phyloP scores from a whole-genome alignment of 1,140 invertebrate genomes.

The Lutraria rhynchaena region DNA sequence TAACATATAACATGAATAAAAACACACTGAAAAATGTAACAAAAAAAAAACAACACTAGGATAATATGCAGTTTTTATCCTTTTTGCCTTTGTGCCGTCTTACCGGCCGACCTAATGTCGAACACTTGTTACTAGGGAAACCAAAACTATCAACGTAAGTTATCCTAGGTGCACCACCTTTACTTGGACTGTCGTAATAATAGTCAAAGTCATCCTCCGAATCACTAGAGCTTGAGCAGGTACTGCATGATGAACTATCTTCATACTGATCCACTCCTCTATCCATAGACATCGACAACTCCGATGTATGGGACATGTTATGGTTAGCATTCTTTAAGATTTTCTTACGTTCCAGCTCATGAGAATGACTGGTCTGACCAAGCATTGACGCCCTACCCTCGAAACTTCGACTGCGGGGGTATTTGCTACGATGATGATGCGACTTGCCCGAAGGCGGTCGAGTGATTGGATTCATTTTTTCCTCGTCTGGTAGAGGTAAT shows the following conservation, averaged over 20 bases:
- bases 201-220: conserved; percentile 77
- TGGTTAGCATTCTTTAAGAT: conserved; percentile 48
- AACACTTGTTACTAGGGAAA: conserved; percentile 60
- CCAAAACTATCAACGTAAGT: conserved; percentile 80
- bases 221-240: conserved; percentile 78
- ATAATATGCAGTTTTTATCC: conserved; percentile 70
- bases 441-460: conserved; percentile 64
- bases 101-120: conserved; percentile 58
- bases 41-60: conserved; percentile 56
- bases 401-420: conserved; percentile 77
- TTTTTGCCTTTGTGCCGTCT: conserved; percentile 70
- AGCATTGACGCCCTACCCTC: conserved; percentile 71
- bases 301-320: conserved; percentile 32
- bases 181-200: conserved; percentile 67
- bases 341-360: conserved; percentile 42
- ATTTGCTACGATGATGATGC: conserved; percentile 60
- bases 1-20: conserved; percentile 21
- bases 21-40: not conserved
- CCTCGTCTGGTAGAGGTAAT: conserved; percentile 71
- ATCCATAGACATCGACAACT: conserved; percentile 55
- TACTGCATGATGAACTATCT: conserved; percentile 71
- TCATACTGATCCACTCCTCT: conserved; percentile 53
- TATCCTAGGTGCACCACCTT: conserved; percentile 66
- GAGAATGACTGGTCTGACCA: conserved; percentile 32
- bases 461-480: conserved; percentile 79